Base-by-base conservation (phyloP, 2,888 invertebrate genomes). In the Apamea anceps region DNA sequence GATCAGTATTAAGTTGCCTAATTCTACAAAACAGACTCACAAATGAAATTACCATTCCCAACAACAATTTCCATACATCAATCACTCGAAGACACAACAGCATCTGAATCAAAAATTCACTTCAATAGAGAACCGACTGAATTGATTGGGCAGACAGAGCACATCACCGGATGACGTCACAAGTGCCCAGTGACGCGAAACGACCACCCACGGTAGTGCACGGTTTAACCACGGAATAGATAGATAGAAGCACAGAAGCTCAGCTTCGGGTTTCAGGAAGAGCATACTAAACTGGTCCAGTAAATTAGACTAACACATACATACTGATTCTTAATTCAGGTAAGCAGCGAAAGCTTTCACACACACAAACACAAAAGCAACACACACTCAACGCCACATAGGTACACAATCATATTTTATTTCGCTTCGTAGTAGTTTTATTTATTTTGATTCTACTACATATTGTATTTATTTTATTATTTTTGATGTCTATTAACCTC, bases 161-260 rank as follows among this genome's bases (percentile, higher is more conserved):
- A 66, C 71, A 74, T 82, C 83, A 75, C 45, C 32, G 74, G 74
- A 57, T 85, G 86, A 82, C 68, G 83, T 85, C 84, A 85, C 79
- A 83, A 45, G 67, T 75, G 68, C 62, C 65, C 79, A 70, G 75
- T 86, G 79, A 82, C 72, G 60, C 8, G 82, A 45, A 75, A 54
- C 54, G 72, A 62, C 82, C 74, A 84, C 77, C 60, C 72, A 82
- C 57, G 42, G 54, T 72, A 74, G n/a, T 67, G 65, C n/a, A 54
- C 25, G 60, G 65, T n/a, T 32, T 67, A 68, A 65, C 77, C 80
- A 77, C 37, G 37, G 28, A 18, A 28, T 25, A 80, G 32, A 6
- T 15, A 54, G n/a, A n/a, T n/a, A n/a, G n/a, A n/a, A 7, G 0
- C 0, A 10, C 83, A 80, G 68, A 80, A 83, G 67, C 8, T 25